Percentiles rank a stretch among this genome's conserved stretches.
Evolutionary conservation across 2,888 invertebrate genomes (phyloP).

Genomic region (Acleris laterana): DNA sequence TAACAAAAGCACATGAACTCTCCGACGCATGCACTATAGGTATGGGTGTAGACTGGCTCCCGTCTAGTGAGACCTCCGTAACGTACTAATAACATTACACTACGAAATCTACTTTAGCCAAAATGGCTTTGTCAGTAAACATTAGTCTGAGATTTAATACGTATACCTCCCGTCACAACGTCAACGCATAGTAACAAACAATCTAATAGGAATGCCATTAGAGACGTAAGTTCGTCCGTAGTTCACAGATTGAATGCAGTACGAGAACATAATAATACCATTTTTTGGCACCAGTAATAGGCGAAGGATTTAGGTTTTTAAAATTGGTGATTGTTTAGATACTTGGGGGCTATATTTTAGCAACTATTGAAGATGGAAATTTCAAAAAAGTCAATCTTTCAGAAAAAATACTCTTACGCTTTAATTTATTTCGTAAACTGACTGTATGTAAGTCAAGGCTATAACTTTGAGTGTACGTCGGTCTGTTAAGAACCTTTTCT

Average conservation of each 20-base stretch:
- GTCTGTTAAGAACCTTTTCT: no score
- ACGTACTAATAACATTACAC: slow-evolving; percentile 47
- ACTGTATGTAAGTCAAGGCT: no score
- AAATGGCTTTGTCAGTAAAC: slow-evolving; percentile 58
- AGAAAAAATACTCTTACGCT: no score
- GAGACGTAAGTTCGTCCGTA: slow-evolving; percentile 44
- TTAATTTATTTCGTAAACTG: no score
- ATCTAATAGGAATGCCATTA: slow-evolving; percentile 60
- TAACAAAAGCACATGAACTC: neutral
- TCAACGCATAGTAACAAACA: slow-evolving; percentile 44
- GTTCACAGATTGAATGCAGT: slow-evolving; percentile 21
- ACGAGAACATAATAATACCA: neutral
- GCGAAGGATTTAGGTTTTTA: no score
- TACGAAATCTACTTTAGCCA: slow-evolving; percentile 47
- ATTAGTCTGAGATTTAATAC: slow-evolving; percentile 49
- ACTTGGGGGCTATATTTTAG: no score
- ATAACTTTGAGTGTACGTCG: no score
- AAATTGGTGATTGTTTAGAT: no score
- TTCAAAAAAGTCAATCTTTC: no score
- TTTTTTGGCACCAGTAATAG: no score
- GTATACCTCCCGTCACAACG: slow-evolving; percentile 47
- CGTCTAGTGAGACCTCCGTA: slow-evolving; percentile 23
- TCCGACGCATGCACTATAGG: neutral
- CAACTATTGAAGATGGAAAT: no score
- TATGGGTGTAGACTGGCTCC: neutral